A percentile compares a stretch with the other conserved stretches of the same genome.
Conservation (phyloP, 92 coral and sea anemone genomes). For the Phenganax stokvisi region DNA sequence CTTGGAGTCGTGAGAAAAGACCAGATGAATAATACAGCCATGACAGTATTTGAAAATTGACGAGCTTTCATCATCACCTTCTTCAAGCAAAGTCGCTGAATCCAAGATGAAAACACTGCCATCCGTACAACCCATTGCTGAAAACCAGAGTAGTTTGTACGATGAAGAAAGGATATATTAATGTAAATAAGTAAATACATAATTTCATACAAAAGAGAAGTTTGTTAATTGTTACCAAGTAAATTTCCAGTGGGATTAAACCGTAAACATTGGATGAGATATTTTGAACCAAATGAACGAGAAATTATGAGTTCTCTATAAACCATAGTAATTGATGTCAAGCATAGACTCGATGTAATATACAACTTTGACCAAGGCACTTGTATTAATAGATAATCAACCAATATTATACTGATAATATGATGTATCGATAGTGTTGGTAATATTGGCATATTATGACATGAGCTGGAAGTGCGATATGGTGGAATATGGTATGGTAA, state of each 20-base stretch:
- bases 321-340: too few relatives aligned
- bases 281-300: slow-evolving; percentile 68
- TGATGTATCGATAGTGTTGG: neutral
- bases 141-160: neutral
- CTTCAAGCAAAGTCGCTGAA: slow-evolving; percentile 78
- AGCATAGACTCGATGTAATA: too few relatives aligned
- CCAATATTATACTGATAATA: neutral
- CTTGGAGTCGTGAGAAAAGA: slow-evolving; percentile 85
- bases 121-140: slow-evolving; percentile 90
- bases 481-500: too few relatives aligned
- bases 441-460: neutral
- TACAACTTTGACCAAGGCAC: too few relatives aligned
- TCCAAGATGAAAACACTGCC: slow-evolving; percentile 87
- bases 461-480: neutral
- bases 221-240: slow-evolving; percentile 49
- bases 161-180: neutral
- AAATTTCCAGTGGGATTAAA: slow-evolving; percentile 72
- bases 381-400: too few relatives aligned
- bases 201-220: neutral
- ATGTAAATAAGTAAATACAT: too few relatives aligned
- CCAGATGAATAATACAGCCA: slow-evolving; percentile 82
- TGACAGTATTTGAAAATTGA: slow-evolving; percentile 91
- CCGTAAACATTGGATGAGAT: slow-evolving; percentile 62
- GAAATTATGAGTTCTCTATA: slow-evolving; percentile 68
- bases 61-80: slow-evolving; percentile 78